These are phyloP conservation scores for Melopsittacus undulatus DNA, from an alignment of 2,797 vertebrate species.

Conservation along the genomic window DNA sequence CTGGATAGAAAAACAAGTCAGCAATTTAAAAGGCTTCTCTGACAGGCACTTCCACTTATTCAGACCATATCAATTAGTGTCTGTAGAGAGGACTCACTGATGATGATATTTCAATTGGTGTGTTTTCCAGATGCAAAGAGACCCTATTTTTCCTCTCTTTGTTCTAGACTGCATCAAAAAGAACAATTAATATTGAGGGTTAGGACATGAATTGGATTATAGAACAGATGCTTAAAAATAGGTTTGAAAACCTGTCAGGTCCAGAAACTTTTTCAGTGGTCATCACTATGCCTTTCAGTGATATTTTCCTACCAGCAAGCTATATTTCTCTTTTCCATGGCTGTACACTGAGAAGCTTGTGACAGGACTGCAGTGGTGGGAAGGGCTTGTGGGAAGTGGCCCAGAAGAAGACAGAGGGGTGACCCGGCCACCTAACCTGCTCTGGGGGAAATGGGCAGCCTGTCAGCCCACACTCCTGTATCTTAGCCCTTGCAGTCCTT, in stretches of 20 bases:
- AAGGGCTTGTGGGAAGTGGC: background rate
- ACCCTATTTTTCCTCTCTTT: slow-evolving; percentile 40
- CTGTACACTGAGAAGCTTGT: background rate
- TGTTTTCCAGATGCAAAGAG: slow-evolving; percentile 63
- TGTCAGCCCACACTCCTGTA: background rate
- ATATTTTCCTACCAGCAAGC: background rate
- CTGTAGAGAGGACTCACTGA: slow-evolving; percentile 64
- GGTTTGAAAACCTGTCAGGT: slow-evolving; percentile 3
- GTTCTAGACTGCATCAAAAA: slow-evolving; percentile 45
- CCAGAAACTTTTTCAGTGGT: background rate
- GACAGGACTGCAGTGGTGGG: background rate
- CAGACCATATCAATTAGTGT: slow-evolving; percentile 82
- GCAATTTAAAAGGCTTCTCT: slow-evolving; percentile 70
- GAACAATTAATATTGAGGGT: slow-evolving; percentile 4
- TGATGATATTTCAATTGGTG: slow-evolving; percentile 79
- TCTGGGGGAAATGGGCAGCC: background rate
- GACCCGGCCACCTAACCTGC: fast-evolving
- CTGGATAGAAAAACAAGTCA: slow-evolving; percentile 73
- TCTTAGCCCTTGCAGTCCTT: background rate
- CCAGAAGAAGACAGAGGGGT: background rate
- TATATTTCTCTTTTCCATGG: background rate
- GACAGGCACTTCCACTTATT: slow-evolving; percentile 75
- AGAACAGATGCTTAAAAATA: background rate
- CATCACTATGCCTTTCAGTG: background rate
- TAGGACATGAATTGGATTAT: background rate